Conservation (phyloP, 2,113 vertebrate genomes). For the Crotalus viridis region DNA sequence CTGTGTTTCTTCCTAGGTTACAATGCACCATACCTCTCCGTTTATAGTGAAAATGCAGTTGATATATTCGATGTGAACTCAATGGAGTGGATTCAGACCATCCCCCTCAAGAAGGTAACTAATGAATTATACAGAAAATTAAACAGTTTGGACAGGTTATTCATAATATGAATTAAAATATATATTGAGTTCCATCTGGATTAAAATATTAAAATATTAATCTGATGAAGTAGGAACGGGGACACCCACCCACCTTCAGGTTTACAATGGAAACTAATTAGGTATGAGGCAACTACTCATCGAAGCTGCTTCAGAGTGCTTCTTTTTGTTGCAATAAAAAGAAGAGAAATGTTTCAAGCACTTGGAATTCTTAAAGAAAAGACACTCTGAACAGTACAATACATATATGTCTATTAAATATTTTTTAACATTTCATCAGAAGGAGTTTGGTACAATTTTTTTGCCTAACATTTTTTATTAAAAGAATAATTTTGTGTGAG, state of each 20-base stretch:
- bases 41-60: conserved; percentile 96
- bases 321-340: neutral
- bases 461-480: neutral
- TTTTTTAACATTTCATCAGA: neutral
- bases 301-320: neutral
- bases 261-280: neutral
- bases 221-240: neutral
- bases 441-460: neutral
- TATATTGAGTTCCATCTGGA: neutral
- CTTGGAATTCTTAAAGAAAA: neutral
- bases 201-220: neutral
- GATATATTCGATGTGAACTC: conserved; percentile 96
- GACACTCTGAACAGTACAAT: neutral
- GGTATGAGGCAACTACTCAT: neutral
- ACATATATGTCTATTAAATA: neutral
- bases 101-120: conserved; percentile 95
- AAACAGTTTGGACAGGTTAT: neutral
- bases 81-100: conserved; percentile 98
- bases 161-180: neutral
- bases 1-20: conserved; percentile 78
- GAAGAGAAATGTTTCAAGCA: neutral
- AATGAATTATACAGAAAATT: neutral
- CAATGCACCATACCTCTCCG: conserved; percentile 95
- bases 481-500: neutral
- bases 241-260: neutral